phyloP scores from a whole-genome alignment of 2,888 invertebrate species.

The Bombylius major region DNA sequence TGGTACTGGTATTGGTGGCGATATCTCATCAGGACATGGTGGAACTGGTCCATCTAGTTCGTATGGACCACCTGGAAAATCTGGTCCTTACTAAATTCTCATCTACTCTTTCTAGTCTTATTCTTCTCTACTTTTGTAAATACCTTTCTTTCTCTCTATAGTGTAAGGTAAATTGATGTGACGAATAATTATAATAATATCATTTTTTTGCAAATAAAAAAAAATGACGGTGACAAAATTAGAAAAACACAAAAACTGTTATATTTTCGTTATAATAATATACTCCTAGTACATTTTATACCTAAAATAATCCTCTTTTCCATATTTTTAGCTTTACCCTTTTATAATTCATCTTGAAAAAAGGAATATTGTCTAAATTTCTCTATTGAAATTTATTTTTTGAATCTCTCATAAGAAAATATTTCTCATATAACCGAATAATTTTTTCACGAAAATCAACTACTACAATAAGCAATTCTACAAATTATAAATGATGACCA shows the following conservation, averaged over 20 bases:
- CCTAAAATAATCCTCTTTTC: no score
- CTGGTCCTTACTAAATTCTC: conserved; percentile 47
- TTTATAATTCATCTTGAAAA: no score
- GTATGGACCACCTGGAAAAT: conserved; percentile 58
- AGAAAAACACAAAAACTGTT: not conserved
- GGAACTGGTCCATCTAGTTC: conserved; percentile 38
- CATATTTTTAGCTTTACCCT: no score
- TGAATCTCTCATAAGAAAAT: no score
- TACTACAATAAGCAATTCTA: no score
- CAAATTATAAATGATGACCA: no score
- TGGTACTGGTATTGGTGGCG: conserved; percentile 17
- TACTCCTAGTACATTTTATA: no score
- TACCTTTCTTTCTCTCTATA: conserved; percentile 14
- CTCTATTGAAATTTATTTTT: no score
- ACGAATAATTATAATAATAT: conserved; percentile 12
- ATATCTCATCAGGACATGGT: conserved; percentile 28
- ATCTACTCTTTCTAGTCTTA: conserved; percentile 19
- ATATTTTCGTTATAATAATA: no score
- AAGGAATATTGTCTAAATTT: no score
- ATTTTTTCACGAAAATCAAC: no score
- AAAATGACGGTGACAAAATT: conserved; percentile 37
- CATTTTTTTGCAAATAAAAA: conserved; percentile 30
- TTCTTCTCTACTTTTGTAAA: conserved; percentile 19
- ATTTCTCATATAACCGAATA: no score
- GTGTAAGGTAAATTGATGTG: conserved; percentile 14